These are phyloP conservation scores for Megastigmus dorsalis DNA, from an alignment of 2,888 invertebrate genomes.

Conservation along the genomic window DNA sequence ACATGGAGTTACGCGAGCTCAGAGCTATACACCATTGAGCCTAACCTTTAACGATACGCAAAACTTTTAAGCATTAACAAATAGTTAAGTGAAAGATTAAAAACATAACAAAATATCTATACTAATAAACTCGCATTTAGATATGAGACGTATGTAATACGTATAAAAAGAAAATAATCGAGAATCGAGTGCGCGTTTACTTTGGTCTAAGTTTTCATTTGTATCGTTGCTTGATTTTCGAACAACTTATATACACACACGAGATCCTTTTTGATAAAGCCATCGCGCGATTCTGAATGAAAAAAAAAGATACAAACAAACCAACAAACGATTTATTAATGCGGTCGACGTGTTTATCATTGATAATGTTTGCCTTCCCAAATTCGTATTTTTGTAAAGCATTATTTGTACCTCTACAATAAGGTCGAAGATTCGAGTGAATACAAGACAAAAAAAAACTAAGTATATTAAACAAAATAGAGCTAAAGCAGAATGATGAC, in stretches of 20 bases:
- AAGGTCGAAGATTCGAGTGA: constrained; percentile 46
- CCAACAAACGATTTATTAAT: constrained; percentile 35
- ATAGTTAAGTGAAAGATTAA: constrained; percentile 21
- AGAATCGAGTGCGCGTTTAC: constrained; percentile 22
- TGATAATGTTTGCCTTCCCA: constrained; percentile 67
- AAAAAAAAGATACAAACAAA: too few relatives aligned
- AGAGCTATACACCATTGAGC: constrained; percentile 15
- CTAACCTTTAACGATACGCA: constrained; percentile 23
- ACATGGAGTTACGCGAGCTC: too few relatives aligned
- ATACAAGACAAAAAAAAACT: constrained; percentile 12
- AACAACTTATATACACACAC: constrained; percentile 9
- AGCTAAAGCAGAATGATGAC: neutral
- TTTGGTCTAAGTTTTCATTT: constrained; percentile 31
- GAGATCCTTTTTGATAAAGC: constrained; percentile 8
- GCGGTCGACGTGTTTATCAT: constrained; percentile 59
- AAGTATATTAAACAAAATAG: constrained; percentile 4
- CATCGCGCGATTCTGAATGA: neutral
- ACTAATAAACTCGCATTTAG: constrained; percentile 25
- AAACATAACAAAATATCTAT: constrained; percentile 4
- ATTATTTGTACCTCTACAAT: constrained; percentile 68
- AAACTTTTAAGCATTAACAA: constrained; percentile 27
- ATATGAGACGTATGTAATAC: constrained; percentile 2
- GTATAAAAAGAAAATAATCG: neutral
- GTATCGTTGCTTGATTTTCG: constrained; percentile 28
- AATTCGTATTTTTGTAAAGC: constrained; percentile 74